These are phyloP conservation scores for Dunckerocampus dactyliophorus DNA, from an alignment of 2,113 vertebrate species.

Conservation along the genomic window DNA sequence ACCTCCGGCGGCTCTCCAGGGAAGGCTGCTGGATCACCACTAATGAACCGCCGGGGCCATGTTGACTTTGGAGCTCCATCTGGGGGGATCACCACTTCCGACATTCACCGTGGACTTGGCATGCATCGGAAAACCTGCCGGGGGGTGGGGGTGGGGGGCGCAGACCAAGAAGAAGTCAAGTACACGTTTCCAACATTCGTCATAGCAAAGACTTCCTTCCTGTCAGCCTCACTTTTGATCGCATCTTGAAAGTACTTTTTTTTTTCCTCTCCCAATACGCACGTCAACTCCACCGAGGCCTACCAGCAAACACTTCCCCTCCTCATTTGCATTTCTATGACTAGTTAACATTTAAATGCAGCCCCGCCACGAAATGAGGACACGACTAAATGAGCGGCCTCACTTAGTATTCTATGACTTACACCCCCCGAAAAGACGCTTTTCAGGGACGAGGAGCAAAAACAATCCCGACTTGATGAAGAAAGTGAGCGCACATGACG, in stretches of 20 bases:
- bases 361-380: constrained; percentile 61
- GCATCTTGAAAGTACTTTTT: too few relatives aligned
- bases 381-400: constrained; percentile 68
- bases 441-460: background rate
- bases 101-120: constrained; percentile 87
- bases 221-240: too few relatives aligned
- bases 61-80: constrained; percentile 94
- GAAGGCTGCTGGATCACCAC: constrained; percentile 88
- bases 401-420: constrained; percentile 68
- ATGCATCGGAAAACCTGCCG: constrained; percentile 92
- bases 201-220: too few relatives aligned
- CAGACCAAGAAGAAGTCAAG: constrained; percentile 16
- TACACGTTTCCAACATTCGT: background rate
- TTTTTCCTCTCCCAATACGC: constrained; percentile 39
- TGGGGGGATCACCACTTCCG: constrained; percentile 84
- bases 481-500: constrained; percentile 29
- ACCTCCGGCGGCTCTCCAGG: constrained; percentile 80
- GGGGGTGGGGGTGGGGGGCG: constrained; percentile 27
- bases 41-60: constrained; percentile 84
- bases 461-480: constrained; percentile 13
- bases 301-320: constrained; percentile 66
- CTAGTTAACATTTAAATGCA: constrained; percentile 80
- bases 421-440: constrained; percentile 27
- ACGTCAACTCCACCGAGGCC: constrained; percentile 57
- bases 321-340: constrained; percentile 77